These are phyloP conservation scores for Crepidodera aurea DNA, from an alignment of 2,888 invertebrate species.

Conservation along the genomic window DNA sequence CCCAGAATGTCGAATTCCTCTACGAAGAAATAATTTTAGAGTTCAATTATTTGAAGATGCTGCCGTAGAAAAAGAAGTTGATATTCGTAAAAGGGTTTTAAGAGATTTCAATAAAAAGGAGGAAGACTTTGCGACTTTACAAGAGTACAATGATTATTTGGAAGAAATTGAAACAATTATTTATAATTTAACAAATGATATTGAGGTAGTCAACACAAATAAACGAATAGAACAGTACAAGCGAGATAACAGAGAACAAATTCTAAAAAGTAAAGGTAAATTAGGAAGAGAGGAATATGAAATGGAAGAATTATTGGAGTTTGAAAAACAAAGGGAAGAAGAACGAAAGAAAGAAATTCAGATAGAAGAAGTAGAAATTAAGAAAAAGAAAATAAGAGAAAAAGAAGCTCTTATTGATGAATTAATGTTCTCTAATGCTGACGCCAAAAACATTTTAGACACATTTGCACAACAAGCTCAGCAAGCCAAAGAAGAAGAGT, in stretches of 20 bases:
- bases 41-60: constrained; percentile 97
- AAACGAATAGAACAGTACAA: constrained; percentile 91
- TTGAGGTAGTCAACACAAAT: constrained; percentile 88
- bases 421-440: constrained; percentile 89
- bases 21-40: constrained; percentile 89
- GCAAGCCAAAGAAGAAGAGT: constrained; percentile 64
- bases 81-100: constrained; percentile 87
- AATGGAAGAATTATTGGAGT: constrained; percentile 83
- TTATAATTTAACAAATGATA: constrained; percentile 88
- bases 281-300: constrained; percentile 84
- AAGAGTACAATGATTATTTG: constrained; percentile 94
- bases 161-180: constrained; percentile 94
- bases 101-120: constrained; percentile 94
- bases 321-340: constrained; percentile 81
- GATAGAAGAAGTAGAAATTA: constrained; percentile 74
- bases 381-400: constrained; percentile 83
- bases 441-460: constrained; percentile 87
- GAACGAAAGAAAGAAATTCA: constrained; percentile 74
- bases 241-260: constrained; percentile 86
- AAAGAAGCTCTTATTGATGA: constrained; percentile 95
- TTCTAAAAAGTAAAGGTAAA: constrained; percentile 80
- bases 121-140: constrained; percentile 85
- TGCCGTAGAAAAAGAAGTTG: constrained; percentile 96
- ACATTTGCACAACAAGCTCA: constrained; percentile 75
- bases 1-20: constrained; percentile 89